Evolutionary conservation across 2,797 vertebrate genomes (phyloP), one percentile per base, ranked within the genome.

Genomic region (Lacerta viridis): DNA sequence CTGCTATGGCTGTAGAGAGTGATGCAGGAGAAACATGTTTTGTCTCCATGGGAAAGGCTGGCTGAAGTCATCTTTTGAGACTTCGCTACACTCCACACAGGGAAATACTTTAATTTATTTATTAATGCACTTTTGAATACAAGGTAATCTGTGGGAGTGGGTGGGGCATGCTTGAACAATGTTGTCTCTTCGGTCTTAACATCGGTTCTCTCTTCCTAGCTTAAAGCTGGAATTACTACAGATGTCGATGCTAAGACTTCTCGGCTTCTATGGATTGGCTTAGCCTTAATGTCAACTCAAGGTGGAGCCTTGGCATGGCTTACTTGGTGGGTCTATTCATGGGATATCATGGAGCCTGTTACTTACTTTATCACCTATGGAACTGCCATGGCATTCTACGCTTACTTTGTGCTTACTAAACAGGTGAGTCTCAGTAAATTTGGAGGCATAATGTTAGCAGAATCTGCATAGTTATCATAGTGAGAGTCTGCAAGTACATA

Each of bases 281-380:
- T 99, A 95, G 99, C 98, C 1, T 87, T 99, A 93, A 93, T 99
- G 91, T 99, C 98, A 0, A 93, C 97, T 8, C 99, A 99, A 93
- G 98, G 98, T 0, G 99, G 99, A 8, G 98, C 98, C 0, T 55
- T 99, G 96, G 98, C 98, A 0, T 99, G 99, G 98, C 98, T 99
- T 85, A 99, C 99, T 0, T 99, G 99, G 99, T 99, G 99, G 99
- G 99, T 99, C 68, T 99, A 99, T 87, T 99, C 99, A 0, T 99
- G 99, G 99, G 99, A 99, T 64, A 98, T 99, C 94, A 99, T 99
- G 98, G 99, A 99, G 89, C 99, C 99, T 0, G 98, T 99, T 86
- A 99, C 99, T 0, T 99, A 99, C 94, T 99, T 99, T 96, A 97
- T 99, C 95, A 98, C 98, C 36, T 98, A 98, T 0, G 97, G 96